Evolutionary conservation across 2,888 invertebrate species (phyloP).

Genomic region (Parnassius smintheus): DNA sequence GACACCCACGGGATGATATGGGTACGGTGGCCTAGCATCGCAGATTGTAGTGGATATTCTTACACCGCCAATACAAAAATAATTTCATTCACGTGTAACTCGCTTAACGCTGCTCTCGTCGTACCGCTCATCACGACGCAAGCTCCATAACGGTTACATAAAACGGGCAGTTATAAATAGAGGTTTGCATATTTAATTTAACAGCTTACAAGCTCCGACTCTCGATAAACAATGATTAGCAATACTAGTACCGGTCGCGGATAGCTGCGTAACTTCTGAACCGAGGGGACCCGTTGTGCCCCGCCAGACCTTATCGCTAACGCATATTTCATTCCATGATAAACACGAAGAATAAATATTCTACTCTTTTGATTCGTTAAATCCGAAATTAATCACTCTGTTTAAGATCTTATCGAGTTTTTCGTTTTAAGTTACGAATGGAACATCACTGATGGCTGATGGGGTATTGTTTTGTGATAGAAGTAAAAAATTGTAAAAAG

Average conservation of each 20-base stretch:
- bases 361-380: conserved; percentile 13
- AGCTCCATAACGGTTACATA: conserved; percentile 37
- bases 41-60: too few relatives aligned
- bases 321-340: conserved; percentile 24
- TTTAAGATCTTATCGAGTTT: conserved; percentile 9
- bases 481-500: neutral
- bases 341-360: conserved; percentile 14
- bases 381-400: conserved; percentile 11
- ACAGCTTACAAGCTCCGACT: conserved; percentile 33
- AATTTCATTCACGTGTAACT: neutral
- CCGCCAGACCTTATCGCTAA: conserved; percentile 14
- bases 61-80: too few relatives aligned
- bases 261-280: conserved; percentile 6
- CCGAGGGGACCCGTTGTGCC: conserved; percentile 5
- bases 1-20: too few relatives aligned
- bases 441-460: conserved; percentile 9
- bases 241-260: conserved; percentile 20
- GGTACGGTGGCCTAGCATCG: too few relatives aligned
- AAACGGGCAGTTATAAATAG: conserved; percentile 37
- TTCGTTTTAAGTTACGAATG: conserved; percentile 3
- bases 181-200: conserved; percentile 39
- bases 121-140: conserved; percentile 24
- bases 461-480: conserved; percentile 13
- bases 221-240: conserved; percentile 38
- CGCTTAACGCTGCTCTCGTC: conserved; percentile 29